Base-by-base conservation (phyloP, 2,113 vertebrate genomes). In the Larimichthys crocea region DNA sequence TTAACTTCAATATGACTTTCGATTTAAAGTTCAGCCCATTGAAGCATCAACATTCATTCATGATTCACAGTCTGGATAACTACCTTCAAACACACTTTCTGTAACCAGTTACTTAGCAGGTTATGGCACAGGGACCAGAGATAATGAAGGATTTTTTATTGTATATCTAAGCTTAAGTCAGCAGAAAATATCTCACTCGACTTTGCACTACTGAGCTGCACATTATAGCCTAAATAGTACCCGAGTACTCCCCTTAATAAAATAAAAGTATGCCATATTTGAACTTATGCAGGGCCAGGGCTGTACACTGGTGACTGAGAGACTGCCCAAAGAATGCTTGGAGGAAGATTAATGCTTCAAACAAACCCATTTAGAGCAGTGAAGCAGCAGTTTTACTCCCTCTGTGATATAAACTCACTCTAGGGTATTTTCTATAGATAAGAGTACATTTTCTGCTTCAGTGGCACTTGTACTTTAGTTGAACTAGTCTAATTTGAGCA, bases 311-410 rank as follows among this genome's bases (percentile, higher is more conserved):
- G 65, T 89, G 86, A 74, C 49, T 74, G 66, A 81, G 67, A 77
- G 59, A 80, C 57, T 74, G 46, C 67, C 61, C 57, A 71, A 64
- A 85, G 55, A 78, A 88, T 62, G 82, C 44, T 80, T 46, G 35
- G 49, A 67, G 66, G 71, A 69, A 79, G 87, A 87, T 83, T 79
- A 71, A 70, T 81, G 64, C 56, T 80, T 64, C 71, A 87, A 81
- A 83, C 67, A 69, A 79, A 65, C 49, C 79, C 79, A 72, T 79
- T 86, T 76, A 79, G 72, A 76, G 67, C 82, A 84, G 74, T 80
- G 68, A 80, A 71, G 83, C 82, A 63, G 82, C 75, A 69, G 63
- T 72, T 83, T 64, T 71, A 19, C 73, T 66, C 53, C 62, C 40
- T 76, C 48, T 60, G 44, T 78, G 76, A 79, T 83, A 57, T 66